Conservation (phyloP, 1,140 invertebrate species). For the silkworm (Bombyx mori) region DNA sequence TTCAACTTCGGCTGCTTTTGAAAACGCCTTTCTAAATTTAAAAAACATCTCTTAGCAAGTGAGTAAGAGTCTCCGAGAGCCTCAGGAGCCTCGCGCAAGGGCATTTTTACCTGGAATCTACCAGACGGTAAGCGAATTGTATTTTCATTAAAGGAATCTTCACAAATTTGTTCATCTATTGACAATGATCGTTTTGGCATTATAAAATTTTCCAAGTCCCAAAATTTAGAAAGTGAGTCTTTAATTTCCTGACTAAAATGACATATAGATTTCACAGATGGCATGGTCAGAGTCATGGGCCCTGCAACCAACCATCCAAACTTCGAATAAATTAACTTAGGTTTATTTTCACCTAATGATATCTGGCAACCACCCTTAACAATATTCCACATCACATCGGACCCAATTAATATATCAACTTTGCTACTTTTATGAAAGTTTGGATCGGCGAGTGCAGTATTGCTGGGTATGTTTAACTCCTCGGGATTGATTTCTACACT, state of each 20-base stretch:
- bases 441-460: constrained; percentile 14
- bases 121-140: constrained; percentile 23
- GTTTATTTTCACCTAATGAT: no score
- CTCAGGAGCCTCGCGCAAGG: constrained; percentile 25
- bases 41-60: constrained; percentile 32
- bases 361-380: no score
- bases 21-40: constrained; percentile 28
- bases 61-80: constrained; percentile 31
- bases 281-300: constrained; percentile 2
- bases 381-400: no score
- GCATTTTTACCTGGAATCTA: constrained; percentile 33
- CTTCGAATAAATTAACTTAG: constrained; percentile 1
- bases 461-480: not conserved
- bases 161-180: constrained; percentile 15
- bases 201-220: constrained; percentile 21
- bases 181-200: constrained; percentile 5
- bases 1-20: constrained; percentile 22
- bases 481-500: no score
- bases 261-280: not conserved
- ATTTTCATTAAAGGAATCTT: constrained; percentile 18
- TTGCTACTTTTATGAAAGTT: constrained; percentile 11
- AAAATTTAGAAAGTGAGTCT: constrained; percentile 12
- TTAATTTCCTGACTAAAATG: not conserved
- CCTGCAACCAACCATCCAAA: constrained; percentile 18
- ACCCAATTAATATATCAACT: no score